Evolutionary conservation across 1,140 invertebrate genomes (phyloP).

Genomic region (Harlomillsia oculata): DNA sequence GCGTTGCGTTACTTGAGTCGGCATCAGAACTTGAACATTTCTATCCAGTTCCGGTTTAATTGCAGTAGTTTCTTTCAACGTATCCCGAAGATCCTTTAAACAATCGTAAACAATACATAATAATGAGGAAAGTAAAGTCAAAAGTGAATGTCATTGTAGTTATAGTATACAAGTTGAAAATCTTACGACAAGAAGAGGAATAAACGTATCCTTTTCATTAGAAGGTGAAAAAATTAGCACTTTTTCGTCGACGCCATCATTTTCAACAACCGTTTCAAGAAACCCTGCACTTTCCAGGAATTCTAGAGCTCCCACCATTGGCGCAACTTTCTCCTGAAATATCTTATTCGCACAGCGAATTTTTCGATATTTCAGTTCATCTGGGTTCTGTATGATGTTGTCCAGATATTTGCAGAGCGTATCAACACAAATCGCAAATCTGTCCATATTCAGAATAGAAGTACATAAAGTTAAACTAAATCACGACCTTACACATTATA

Average conservation of each 20-base stretch:
- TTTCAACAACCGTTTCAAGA: slow-evolving; percentile 49
- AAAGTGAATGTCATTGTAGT: neutral
- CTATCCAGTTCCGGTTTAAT: slow-evolving; percentile 74
- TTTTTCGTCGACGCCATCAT: slow-evolving; percentile 36
- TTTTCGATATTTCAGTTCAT: slow-evolving; percentile 80
- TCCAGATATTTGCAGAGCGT: slow-evolving; percentile 81
- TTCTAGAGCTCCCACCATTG: slow-evolving; percentile 67
- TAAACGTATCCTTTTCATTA: slow-evolving; percentile 10
- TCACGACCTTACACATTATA: neutral
- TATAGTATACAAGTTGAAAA: neutral
- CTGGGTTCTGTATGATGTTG: slow-evolving; percentile 75
- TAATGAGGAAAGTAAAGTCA: neutral
- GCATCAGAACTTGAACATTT: slow-evolving; percentile 70
- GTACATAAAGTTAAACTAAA: neutral
- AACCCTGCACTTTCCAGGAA: slow-evolving; percentile 79
- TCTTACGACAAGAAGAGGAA: slow-evolving; percentile 20
- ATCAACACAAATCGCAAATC: slow-evolving; percentile 69
- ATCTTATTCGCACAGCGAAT: slow-evolving; percentile 74
- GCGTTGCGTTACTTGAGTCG: slow-evolving; percentile 57
- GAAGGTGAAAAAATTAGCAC: slow-evolving; percentile 34
- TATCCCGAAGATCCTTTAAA: slow-evolving; percentile 27
- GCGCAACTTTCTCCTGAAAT: slow-evolving; percentile 67
- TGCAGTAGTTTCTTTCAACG: slow-evolving; percentile 64
- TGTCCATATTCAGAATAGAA: slow-evolving; percentile 41
- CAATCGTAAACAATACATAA: neutral